Evolutionary conservation across 2,113 vertebrate species (phyloP), one percentile per base, ranked within the genome.

Genomic region (Podilymbus podiceps): DNA sequence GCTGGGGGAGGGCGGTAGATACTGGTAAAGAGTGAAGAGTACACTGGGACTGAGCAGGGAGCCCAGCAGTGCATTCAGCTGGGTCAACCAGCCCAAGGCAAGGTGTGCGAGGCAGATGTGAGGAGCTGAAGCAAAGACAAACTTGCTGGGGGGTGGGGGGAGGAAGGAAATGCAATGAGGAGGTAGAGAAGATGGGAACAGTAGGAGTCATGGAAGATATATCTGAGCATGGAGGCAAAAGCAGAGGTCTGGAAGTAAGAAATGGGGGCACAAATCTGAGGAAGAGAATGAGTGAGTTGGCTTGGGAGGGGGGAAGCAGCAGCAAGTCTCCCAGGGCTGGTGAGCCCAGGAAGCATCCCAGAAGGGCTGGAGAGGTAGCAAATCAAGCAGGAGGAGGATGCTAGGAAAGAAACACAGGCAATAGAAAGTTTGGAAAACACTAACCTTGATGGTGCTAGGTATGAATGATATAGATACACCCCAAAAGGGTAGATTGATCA

Each of bases 11-110:
- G 23, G n/a, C 53, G 4, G 3, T 27, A 3, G 8, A 23, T 2
- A 8, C 72, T 44, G 40, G 17, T 3, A 5, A 5, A 5, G 2
- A 2, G 12, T 20, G 30, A 5, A 1, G 33, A 46, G 30, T 2
- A 21, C 24, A 6, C 58, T 60, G n/a, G 71, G 22, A 64, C 24
- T 6, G 21, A 42, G 10, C 35, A 60, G 67, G 22, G 38, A 79
- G 19, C 27, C 31, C 58, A 76, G 53, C 27, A 74, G 24, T 5
- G 40, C 15, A 8, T 4, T 50, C 44, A 60, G 16, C 18, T 38
- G 42, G 24, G 35, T 11, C 5, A 0, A 1, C 11, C 28, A 67
- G 49, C 30, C 38, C 49, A 42, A 73, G 24, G 28, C 35, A 35
- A 20, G 27, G 16, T 3, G 53, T 47, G 50, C 33, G 47, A 71